Conservation (phyloP, 2,888 invertebrate genomes). For the Spodoptera picta region DNA sequence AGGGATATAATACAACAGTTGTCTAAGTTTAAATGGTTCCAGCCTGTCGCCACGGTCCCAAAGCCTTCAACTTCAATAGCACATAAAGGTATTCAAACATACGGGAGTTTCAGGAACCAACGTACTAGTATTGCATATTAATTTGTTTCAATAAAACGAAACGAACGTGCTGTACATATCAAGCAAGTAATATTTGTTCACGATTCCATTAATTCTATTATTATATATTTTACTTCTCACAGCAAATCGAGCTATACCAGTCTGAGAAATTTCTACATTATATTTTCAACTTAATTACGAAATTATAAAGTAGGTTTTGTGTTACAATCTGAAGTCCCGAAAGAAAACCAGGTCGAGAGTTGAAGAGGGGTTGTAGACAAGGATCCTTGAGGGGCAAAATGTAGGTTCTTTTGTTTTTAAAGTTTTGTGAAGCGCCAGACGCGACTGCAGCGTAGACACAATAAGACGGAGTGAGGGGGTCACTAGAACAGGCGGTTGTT, state of each 20-base stretch:
- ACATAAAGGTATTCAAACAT: conserved; percentile 27
- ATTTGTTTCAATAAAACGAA: conserved; percentile 42
- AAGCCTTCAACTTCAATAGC: conserved; percentile 3
- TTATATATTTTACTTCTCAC: too few species aligned
- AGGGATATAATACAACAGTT: background rate
- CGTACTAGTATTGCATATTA: conserved; percentile 49
- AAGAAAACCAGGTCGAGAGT: conserved; percentile 38
- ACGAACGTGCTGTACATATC: conserved; percentile 33
- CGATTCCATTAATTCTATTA: background rate
- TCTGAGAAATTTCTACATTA: too few species aligned
- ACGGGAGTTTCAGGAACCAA: conserved; percentile 41
- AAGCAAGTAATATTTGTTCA: conserved; percentile 14
- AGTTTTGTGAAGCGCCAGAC: conserved; percentile 14
- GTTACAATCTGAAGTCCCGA: conserved; percentile 14
- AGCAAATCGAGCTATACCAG: too few species aligned
- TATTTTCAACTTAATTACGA: too few species aligned
- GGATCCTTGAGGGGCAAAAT: conserved; percentile 25
- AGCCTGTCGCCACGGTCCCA: conserved; percentile 4
- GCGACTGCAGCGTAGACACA: conserved; percentile 19
- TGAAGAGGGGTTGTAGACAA: conserved; percentile 38
- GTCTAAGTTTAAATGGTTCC: conserved; percentile 8
- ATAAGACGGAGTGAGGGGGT: conserved; percentile 1
- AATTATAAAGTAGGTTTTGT: conserved; percentile 1
- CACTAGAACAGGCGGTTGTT: background rate
- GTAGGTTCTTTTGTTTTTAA: conserved; percentile 30